Base-by-base conservation (phyloP, 1,140 invertebrate genomes). In the Drosophila kurseongensis region DNA sequence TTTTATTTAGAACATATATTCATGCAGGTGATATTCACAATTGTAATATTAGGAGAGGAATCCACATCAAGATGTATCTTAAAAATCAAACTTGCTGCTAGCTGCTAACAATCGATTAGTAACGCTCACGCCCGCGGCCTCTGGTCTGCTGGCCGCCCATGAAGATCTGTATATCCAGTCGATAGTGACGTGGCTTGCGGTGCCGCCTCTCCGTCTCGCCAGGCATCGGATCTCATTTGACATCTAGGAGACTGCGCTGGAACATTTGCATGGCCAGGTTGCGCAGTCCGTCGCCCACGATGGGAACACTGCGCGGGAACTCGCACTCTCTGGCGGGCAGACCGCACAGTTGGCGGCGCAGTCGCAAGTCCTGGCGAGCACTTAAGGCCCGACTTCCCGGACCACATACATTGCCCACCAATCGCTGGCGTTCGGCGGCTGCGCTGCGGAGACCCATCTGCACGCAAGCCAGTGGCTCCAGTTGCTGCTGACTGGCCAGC, bases 311-410 rank as follows among this genome's bases (percentile, higher is more conserved):
- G 5, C 79, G 79, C 2, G 81, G 68, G 5, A 91, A 77, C 1
- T 91, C 88, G 44, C 76, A 83, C 29, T 95, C 95, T 1, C 93
- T 93, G 1, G 94, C 92, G 0, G 95, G 95, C 73, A 95, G 90
- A 59, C 94, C 94, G 75, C 94, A 95, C 27, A 95, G 90, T 80
- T 95, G 94, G 36, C 95, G 91, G 5, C 95, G 93, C 40, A 96
- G 92, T 2, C 94, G 94, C 44, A 96, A 82, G 91, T 96, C 95
- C 14, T 95, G 93, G 27, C 95, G 93, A 7, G 95, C 95, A 55
- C 94, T 95, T 5, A 96, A 77, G 0, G 95, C 95, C 2, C 95
- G 92, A 14, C 93, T 93, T 62, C 92, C 93, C 1, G 92, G 92
- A 12, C 94, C 94, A 29, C 92, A 91, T 3, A 93, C 93, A 83